Conservation (phyloP, 2,888 invertebrate species). For the Ashinkailepas kermadecensis region DNA sequence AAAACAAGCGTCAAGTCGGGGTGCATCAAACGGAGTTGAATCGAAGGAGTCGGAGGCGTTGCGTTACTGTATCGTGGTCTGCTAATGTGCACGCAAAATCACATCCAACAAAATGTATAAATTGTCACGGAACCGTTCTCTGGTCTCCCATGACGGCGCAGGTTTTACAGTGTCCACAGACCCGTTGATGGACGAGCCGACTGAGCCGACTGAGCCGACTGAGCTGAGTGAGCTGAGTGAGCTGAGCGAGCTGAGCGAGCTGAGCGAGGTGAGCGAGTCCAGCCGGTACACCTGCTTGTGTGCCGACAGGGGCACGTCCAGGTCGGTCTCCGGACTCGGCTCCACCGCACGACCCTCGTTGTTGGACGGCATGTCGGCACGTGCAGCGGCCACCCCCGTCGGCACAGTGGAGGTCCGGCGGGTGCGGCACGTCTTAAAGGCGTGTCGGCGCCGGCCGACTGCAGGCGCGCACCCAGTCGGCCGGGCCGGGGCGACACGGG, state of each 20-base stretch:
- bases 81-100: too few species aligned
- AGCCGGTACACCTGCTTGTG: neutral
- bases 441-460: neutral
- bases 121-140: too few species aligned
- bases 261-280: slow-evolving; percentile 9
- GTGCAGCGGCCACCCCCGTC: neutral
- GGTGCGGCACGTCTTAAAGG: neutral
- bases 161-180: too few species aligned
- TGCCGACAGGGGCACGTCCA: neutral
- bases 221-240: neutral
- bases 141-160: too few species aligned
- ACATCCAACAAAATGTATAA: too few species aligned
- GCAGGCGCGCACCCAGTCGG: neutral
- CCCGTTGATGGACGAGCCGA: too few species aligned
- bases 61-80: too few species aligned
- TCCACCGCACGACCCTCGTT: neutral
- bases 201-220: too few species aligned
- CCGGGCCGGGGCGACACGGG: neutral
- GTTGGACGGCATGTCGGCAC: neutral
- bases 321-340: neutral
- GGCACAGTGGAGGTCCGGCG: neutral
- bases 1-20: too few species aligned
- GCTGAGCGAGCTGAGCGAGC: neutral
- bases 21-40: too few species aligned
- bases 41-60: too few species aligned